These are phyloP conservation scores for Cremastinae sp. DNA, from an alignment of 2,888 invertebrate genomes.

Conservation along the genomic window DNA sequence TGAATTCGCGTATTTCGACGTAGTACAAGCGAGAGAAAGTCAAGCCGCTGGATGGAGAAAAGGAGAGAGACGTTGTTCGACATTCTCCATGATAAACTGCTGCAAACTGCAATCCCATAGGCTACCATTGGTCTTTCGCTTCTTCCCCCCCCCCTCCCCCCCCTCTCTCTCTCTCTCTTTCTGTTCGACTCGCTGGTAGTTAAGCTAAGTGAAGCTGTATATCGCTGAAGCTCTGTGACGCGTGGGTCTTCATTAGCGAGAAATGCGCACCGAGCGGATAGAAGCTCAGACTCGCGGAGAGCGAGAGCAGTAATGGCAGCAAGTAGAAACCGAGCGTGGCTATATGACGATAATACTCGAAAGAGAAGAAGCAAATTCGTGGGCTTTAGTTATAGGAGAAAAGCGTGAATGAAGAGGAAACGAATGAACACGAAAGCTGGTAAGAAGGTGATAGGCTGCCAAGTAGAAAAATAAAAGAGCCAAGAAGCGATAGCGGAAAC, in stretches of 20 bases:
- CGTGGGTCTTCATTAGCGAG: constrained; percentile 68
- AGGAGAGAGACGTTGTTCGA: constrained; percentile 9
- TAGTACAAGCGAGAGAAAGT: too few relatives aligned
- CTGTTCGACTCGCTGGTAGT: constrained; percentile 34
- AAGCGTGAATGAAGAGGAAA: constrained; percentile 1
- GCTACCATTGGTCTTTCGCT: not conserved
- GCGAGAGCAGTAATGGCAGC: too few relatives aligned
- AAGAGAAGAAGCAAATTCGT: constrained; percentile 3
- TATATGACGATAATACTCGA: constrained; percentile 10
- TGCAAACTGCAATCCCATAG: not conserved
- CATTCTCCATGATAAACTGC: constrained; percentile 1
- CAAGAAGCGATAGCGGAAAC: constrained; percentile 19
- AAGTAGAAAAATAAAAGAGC: constrained; percentile 29
- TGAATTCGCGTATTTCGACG: too few relatives aligned
- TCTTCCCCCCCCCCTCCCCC: too few relatives aligned
- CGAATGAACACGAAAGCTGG: constrained; percentile 41
- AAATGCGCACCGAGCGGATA: constrained; percentile 59
- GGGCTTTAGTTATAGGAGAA: constrained; percentile 8
- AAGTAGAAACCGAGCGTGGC: constrained; percentile 10
- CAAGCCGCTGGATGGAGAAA: constrained; percentile 16
- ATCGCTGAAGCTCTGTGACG: constrained; percentile 66
- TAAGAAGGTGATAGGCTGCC: constrained; percentile 52
- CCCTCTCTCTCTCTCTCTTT: too few relatives aligned
- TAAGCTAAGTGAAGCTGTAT: constrained; percentile 67
- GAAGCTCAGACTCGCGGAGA: constrained; percentile 18